Base-by-base conservation (phyloP, 1,140 invertebrate species). In the Myzus persicae region DNA sequence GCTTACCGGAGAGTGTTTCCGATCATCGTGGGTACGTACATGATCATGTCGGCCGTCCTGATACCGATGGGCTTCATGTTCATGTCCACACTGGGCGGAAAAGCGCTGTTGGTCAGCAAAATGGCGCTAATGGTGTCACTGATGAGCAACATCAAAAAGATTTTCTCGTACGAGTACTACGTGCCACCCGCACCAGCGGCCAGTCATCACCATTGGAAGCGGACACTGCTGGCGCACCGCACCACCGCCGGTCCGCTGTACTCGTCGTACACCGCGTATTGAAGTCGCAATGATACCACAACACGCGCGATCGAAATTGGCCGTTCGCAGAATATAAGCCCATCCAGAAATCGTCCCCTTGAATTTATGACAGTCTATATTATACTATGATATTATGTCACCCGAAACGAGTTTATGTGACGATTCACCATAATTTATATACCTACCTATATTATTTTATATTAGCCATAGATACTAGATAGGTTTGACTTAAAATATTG, bases 1-100 rank as follows among this genome's bases (percentile, higher is more conserved):
- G 94, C 94, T 46, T 95, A 95, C 94, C 93, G 94, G n/a, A 94
- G 94, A 48, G 94, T 94, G 88, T 95, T 95, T 88, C 94, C 95
- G 0, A 94, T 95, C 90, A 94, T 95, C 85, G 94, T 95, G 31
- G 93, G 94, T n/a, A 94, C 94, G 24, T 95, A 94, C 94, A 95
- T 95, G 94, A 94, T 94, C 48, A 94, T 95, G 93, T 94, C 94
- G 31, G 93, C 94, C 24, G 94, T 95, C 36, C 93, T 95, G 0
- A 94, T 95, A 20, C 95, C 95, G 1, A 93, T 95, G 46, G 95
- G 95, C 9, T 95, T 95, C 94, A 94, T 95, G 94, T 95, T 95
- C 93, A 94, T 95, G 94, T 94, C 94, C 1, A 94, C 95, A 93
- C 84, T 95, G n/a, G 94, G 94, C 8, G 94, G 94, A 22, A 95